Evolutionary conservation across 2,888 invertebrate genomes (phyloP).

Genomic region (Thera obeliscata): DNA sequence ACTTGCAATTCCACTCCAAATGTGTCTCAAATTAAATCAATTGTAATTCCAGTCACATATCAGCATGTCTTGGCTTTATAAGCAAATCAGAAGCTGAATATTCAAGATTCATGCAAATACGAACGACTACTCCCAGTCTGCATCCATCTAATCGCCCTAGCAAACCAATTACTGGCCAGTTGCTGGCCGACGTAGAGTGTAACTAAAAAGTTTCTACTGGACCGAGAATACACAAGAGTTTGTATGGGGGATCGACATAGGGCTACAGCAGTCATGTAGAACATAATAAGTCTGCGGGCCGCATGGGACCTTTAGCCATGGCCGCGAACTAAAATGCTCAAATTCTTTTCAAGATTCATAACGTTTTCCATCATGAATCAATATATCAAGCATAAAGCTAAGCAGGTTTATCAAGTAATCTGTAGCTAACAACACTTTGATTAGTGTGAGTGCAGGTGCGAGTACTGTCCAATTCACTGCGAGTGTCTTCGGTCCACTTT

Average conservation of each 20-base stretch:
- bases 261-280: not conserved
- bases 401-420: too few species aligned
- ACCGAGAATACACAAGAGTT: conserved; percentile 2
- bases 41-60: conserved; percentile 1
- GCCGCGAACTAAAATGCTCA: too few species aligned
- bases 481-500: too few species aligned
- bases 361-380: too few species aligned
- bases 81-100: conserved; percentile 9
- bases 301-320: too few species aligned
- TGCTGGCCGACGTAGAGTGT: conserved; percentile 7
- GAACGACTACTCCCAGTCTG: conserved; percentile 1
- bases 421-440: too few species aligned
- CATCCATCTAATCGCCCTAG: conserved; percentile 10
- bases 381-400: too few species aligned
- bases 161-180: conserved; percentile 21
- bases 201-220: conserved; percentile 21
- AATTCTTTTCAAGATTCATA: too few species aligned
- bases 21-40: not conserved
- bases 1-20: not conserved
- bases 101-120: conserved; percentile 10
- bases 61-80: not conserved
- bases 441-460: too few species aligned
- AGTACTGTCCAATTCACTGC: too few species aligned
- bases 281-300: not conserved
- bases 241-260: not conserved